A percentile compares a stretch with the other conserved stretches of the same genome.
phyloP scores from a whole-genome alignment of 2,888 invertebrate genomes.

The Netelia virgata region DNA sequence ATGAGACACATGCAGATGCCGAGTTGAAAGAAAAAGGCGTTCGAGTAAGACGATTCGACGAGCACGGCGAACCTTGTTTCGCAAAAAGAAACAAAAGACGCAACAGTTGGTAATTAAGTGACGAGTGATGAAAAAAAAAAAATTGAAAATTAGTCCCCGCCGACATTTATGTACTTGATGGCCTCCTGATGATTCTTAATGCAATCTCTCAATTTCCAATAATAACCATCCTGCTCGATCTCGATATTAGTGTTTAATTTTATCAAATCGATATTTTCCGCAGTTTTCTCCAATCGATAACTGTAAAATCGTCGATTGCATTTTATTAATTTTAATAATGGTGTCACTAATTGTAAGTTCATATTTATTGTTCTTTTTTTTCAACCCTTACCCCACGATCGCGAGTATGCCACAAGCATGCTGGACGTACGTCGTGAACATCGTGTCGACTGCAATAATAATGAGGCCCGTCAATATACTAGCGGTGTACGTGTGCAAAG shows the following conservation, averaged over 20 bases:
- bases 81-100: neutral
- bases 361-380: neutral
- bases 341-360: neutral
- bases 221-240: slow-evolving; percentile 6
- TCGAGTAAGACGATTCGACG: neutral
- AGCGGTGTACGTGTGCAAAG: slow-evolving; percentile 24
- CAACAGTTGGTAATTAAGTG: neutral
- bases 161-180: slow-evolving; percentile 20
- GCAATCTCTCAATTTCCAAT: slow-evolving; percentile 18
- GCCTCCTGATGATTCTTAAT: slow-evolving; percentile 23
- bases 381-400: neutral
- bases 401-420: slow-evolving; percentile 12
- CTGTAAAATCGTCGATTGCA: neutral
- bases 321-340: neutral
- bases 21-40: neutral
- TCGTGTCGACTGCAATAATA: slow-evolving; percentile 3
- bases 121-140: neutral
- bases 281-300: neutral
- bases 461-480: neutral
- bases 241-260: neutral
- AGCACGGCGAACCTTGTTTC: slow-evolving; percentile 5
- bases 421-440: slow-evolving; percentile 11
- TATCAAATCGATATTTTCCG: neutral
- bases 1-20: slow-evolving; percentile 12
- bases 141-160: neutral